Base-by-base conservation (phyloP, 2,888 invertebrate genomes). In the Nasonovia ribisnigri region DNA sequence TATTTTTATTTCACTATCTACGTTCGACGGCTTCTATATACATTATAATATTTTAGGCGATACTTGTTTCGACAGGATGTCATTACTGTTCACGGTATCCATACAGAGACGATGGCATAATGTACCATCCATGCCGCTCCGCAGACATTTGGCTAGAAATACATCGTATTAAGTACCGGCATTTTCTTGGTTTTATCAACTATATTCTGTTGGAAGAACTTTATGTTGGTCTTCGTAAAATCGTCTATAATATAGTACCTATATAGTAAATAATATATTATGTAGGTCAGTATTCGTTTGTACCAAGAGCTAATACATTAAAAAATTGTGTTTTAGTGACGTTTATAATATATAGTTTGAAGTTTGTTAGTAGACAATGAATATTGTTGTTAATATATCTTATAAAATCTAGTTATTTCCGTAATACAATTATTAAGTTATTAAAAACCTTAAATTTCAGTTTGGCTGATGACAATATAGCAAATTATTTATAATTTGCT, bases 1-100 rank as follows among this genome's bases (percentile, higher is more conserved):
- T 77, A 46, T 89, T 42, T 89, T 67, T 43, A n/a, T 88, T 88
- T 43, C 57, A 43, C 84, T 77, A 20, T 2, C 46, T 91, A 5
- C 20, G 20, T 20, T 90, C 20, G 1, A 91, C n/a, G 84, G 84
- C 91, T 91, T 91, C 91, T n/a, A 77, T 60, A 77, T 60, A 48
- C 11, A 20, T 13, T 87, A 36, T 88, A 88, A 54, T 57, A 26
- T 91, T 54, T 90, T 90, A 42, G 29, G 20, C 16, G 8, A 10
- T 4, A 3, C 36, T 54, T 13, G 24, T 84, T 57, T 36, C 43
- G 54, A 91, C n/a, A 57, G 43, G 91, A 84, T 84, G 84, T 57
- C 43, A 54, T n/a, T 20, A 36, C 36, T 77, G 36, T 91, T 91
- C n/a, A 91, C 24, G 54, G 36, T 77, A 20, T 36, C 20, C 77